Base-by-base conservation (phyloP, 2,797 vertebrate genomes). In the Apogon talboti region DNA sequence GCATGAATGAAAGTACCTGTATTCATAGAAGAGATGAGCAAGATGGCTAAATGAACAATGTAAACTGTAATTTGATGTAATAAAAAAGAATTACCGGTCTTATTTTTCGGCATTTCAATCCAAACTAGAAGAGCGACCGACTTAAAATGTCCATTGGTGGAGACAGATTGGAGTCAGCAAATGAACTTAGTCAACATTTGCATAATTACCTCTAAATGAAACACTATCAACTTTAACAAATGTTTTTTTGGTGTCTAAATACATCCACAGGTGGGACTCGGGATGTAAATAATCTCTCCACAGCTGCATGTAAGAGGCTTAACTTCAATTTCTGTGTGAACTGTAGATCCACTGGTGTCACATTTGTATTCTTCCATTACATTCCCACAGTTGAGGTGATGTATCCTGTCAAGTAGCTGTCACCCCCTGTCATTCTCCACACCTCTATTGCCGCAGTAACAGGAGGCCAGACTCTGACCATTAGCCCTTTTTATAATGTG, bases 391-490 rank as follows among this genome's bases (percentile, higher is more conserved):
- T 38, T 59, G 37, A 61, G 67, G 61, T 65, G 52, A 72, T 40
- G 74, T 78, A 38, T 84, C 15, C 65, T 35, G 51, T 79, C 61
- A 76, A 57, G 67, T 46, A 56, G 42, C 66, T 76, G 65, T 76
- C 74, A 64, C 43, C 55, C 48, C 55, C 43, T 64, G 56, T 66
- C 61, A 68, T 86, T 58, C 33, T 70, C 14, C 56, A 63, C 55
- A 70, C 68, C 58, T 87, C 56, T 4, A 79, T 83, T 79, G 72
- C 58, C 71, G 65, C 51, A 61, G 57, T 67, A 79, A 83, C 81
- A 84, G 56, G 69, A 76, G 76, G 82, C 59, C 67, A 75, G 52
- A 76, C 66, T 67, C 60, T 75, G 67, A 72, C 63, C 80, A 72
- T 82, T 74, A 79, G 66, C 62, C 35, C 47, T 19, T 53, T 72